Evolutionary conservation across 1,140 invertebrate genomes (phyloP).

Genomic region (Phortica variegata): DNA sequence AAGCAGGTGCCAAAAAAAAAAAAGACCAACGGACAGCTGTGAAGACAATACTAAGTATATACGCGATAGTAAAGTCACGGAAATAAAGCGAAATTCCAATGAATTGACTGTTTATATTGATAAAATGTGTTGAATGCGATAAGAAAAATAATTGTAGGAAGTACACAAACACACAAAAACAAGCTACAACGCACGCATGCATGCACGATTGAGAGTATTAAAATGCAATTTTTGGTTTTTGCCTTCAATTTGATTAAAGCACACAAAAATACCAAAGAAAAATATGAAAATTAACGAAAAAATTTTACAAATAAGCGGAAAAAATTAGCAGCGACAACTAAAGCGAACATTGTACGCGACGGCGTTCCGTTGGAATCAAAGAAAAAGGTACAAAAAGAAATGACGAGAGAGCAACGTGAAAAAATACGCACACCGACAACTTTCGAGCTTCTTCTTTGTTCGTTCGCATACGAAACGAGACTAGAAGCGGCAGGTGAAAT

Average conservation of each 20-base stretch:
- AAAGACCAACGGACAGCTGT: neutral
- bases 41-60: too few species aligned
- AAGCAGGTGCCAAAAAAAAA: too few species aligned
- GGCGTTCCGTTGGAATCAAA: too few species aligned
- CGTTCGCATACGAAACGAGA: slow-evolving; percentile 40
- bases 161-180: slow-evolving; percentile 25
- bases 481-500: slow-evolving; percentile 54
- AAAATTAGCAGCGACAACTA: too few species aligned
- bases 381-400: neutral
- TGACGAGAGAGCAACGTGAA: slow-evolving; percentile 3
- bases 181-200: slow-evolving; percentile 5
- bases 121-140: slow-evolving; percentile 4
- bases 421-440: slow-evolving; percentile 13
- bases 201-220: too few species aligned
- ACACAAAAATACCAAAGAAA: slow-evolving; percentile 13
- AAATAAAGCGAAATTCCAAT: slow-evolving; percentile 43
- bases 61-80: slow-evolving; percentile 45
- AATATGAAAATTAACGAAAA: slow-evolving; percentile 5
- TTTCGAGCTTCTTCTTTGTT: too few species aligned
- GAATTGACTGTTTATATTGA: slow-evolving; percentile 14
- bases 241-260: slow-evolving; percentile 5
- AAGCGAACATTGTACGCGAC: too few species aligned
- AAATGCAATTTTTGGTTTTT: neutral
- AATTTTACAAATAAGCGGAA: too few species aligned
- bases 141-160: slow-evolving; percentile 23